phyloP scores from a whole-genome alignment of 2,888 invertebrate species.

The Dromius quadrimaculatus region DNA sequence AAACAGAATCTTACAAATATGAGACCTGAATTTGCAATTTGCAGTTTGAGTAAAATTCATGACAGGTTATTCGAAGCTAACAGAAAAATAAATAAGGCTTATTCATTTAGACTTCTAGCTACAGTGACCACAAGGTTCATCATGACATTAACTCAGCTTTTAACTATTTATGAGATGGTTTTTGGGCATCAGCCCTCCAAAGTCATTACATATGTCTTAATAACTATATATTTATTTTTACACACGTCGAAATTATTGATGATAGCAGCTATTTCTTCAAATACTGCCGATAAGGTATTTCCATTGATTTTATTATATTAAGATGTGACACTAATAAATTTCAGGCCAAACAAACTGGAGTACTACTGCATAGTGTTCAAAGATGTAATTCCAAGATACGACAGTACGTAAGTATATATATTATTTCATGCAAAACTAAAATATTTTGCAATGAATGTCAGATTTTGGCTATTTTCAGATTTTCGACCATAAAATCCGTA shows the following conservation, averaged over 20 bases:
- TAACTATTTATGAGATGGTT: slow-evolving; percentile 55
- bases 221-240: slow-evolving; percentile 54
- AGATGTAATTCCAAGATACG: slow-evolving; percentile 47
- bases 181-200: slow-evolving; percentile 50
- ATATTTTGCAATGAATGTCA: too few species aligned
- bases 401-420: slow-evolving; percentile 54
- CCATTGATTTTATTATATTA: background rate
- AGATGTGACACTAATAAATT: slow-evolving; percentile 20
- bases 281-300: slow-evolving; percentile 54
- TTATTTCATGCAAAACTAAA: too few species aligned
- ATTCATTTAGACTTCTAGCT: slow-evolving; percentile 55
- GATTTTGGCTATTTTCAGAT: too few species aligned
- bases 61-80: slow-evolving; percentile 54
- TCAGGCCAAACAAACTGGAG: slow-evolving; percentile 56
- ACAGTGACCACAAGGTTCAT: slow-evolving; percentile 56
- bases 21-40: slow-evolving; percentile 11
- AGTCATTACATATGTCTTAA: slow-evolving; percentile 50
- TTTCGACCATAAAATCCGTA: too few species aligned
- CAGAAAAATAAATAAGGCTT: slow-evolving; percentile 55
- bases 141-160: slow-evolving; percentile 56
- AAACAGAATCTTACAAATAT: slow-evolving; percentile 1
- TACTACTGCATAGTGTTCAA: slow-evolving; percentile 55
- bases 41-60: slow-evolving; percentile 54
- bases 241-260: slow-evolving; percentile 56
- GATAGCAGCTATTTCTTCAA: slow-evolving; percentile 55